Conservation (phyloP, 1,140 invertebrate species). For the Zaprionus capensis region DNA sequence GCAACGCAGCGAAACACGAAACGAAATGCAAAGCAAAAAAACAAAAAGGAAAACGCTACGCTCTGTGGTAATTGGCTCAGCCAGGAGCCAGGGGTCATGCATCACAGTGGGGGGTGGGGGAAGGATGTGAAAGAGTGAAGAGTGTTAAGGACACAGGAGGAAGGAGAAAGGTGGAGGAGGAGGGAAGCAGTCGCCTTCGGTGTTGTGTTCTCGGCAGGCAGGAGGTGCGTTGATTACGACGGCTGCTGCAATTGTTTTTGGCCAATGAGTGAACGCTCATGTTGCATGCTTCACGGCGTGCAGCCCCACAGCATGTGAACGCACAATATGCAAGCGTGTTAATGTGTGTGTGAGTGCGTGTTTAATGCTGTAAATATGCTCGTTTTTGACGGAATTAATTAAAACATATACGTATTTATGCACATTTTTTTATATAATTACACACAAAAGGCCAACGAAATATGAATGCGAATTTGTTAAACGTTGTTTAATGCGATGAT, state of each 20-base stretch:
- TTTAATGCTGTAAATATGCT: slow-evolving; percentile 1
- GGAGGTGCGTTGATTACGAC: slow-evolving; percentile 35
- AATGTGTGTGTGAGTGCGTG: not conserved
- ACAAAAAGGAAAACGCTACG: slow-evolving; percentile 2
- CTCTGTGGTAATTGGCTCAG: slow-evolving; percentile 34
- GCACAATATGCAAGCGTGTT: not conserved
- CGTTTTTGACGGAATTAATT: not conserved
- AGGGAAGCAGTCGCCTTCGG: too few relatives aligned
- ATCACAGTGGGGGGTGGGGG: not conserved
- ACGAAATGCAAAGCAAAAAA: slow-evolving; percentile 33
- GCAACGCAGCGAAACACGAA: slow-evolving; percentile 61
- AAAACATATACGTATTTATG: slow-evolving; percentile 1
- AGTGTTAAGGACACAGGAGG: not conserved
- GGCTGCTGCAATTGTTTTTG: slow-evolving; percentile 14
- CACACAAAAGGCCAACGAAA: not conserved
- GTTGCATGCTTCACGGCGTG: slow-evolving; percentile 16
- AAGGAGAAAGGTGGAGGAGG: not conserved
- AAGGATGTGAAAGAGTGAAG: too few relatives aligned
- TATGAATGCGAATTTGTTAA: not conserved
- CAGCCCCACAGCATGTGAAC: slow-evolving; percentile 11
- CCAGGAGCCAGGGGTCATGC: not conserved
- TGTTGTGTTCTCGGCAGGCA: not conserved
- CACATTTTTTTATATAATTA: slow-evolving; percentile 1
- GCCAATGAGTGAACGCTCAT: slow-evolving; percentile 12
- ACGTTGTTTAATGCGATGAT: not conserved